Evolutionary conservation across 2,113 vertebrate species (phyloP), one percentile per base, ranked within the genome.

Genomic region (Cathartes aura): DNA sequence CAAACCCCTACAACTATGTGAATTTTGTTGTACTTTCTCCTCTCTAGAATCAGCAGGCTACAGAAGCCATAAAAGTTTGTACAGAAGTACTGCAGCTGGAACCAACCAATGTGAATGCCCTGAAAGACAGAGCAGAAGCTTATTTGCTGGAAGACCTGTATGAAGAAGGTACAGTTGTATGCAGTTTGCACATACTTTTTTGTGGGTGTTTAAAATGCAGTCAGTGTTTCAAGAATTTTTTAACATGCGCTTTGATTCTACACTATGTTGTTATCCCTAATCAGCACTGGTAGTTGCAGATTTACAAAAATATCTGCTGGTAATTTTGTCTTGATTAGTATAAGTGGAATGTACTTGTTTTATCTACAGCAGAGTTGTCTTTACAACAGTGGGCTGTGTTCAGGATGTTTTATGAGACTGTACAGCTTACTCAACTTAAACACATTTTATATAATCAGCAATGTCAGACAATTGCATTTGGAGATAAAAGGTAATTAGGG

Each of bases 91-190:
- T 99, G 50, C 97, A 98, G 42, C 78, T 98, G 8, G 98, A 99
- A 42, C 98, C 99, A 10, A 92, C 98, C 60, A 99, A 99, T 3
- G 98, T 99, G 32, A 99, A 99, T 8, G 99, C 97, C 7, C 97
- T 99, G 80, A 99, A 99, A 97, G 99, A 99, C 96, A 96, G 99
- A 95, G 99, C 99, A 12, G 99, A 99, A 96, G 99, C 99, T 52
- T 99, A 99, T 60, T 84, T 99, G 83, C 98, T 99, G 82, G 99
- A 99, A 55, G 99, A 99, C 63, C 98, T 99, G 95, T 99, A 99
- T 53, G 99, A 99, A 68, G 99, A 99, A 99, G 99, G 99, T 99
- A 98, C 79, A 9, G 11, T 50, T 60, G 4, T 11, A 7, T 43
- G 59, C 42, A 8, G 32, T 18, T 86, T 18, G 9, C 66, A 38